Percentiles rank a stretch among this genome's conserved stretches.
phyloP scores from a whole-genome alignment of 2,113 vertebrate species.

The Rhinolophus sinicus region DNA sequence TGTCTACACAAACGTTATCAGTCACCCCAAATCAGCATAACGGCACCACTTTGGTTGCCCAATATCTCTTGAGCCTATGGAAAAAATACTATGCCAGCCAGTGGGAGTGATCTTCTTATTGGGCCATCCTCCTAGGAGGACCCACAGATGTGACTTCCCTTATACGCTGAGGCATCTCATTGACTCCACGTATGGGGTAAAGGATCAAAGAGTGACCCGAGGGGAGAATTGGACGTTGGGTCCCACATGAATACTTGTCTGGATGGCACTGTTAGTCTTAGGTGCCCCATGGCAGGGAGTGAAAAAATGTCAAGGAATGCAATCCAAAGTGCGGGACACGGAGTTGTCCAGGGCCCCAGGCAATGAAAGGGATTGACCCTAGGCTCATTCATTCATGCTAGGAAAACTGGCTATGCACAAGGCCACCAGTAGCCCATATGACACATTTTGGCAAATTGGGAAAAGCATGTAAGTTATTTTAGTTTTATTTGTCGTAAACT shows the following conservation, averaged over 20 bases:
- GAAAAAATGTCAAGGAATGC: not conserved
- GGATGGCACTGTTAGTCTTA: not conserved
- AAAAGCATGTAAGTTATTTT: not conserved
- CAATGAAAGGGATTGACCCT: too few relatives aligned
- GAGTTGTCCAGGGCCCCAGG: not conserved
- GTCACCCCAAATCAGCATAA: not conserved
- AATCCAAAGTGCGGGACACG: not conserved
- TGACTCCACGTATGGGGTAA: not conserved
- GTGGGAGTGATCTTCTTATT: not conserved
- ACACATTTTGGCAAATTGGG: not conserved
- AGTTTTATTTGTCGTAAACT: not conserved
- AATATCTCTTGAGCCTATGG: not conserved
- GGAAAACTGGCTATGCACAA: not conserved
- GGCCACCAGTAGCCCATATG: not conserved
- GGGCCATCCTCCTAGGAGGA: not conserved
- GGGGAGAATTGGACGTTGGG: accelerated
- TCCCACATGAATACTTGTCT: not conserved
- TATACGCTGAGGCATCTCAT: not conserved
- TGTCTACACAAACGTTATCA: not conserved
- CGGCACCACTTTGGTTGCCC: not conserved
- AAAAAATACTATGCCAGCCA: not conserved
- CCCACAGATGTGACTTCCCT: accelerated
- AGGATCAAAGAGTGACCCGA: not conserved
- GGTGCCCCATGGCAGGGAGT: not conserved
- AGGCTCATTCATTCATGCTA: not conserved